Evolutionary conservation across 30 jellyfish, hydroid and myxozoan genomes (phyloP).

Genomic region (Phacellophora camtschatica): DNA sequence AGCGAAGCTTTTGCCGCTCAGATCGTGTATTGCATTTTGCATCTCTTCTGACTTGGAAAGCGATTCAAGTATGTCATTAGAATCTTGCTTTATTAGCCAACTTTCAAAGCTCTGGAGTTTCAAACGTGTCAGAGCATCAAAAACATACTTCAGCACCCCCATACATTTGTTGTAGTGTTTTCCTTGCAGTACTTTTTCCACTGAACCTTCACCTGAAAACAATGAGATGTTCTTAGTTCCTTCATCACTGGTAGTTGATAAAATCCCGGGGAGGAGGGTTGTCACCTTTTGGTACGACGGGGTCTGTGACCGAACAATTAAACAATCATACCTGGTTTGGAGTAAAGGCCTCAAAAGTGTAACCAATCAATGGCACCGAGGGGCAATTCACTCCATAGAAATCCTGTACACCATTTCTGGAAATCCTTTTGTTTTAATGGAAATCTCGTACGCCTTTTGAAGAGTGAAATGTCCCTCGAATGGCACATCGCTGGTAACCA

Average conservation of each 20-base stretch:
- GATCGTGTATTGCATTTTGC: not conserved
- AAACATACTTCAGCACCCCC: slow-evolving; percentile 34
- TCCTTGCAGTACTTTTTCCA: slow-evolving; percentile 37
- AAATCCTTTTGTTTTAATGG: no score
- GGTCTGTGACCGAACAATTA: not conserved
- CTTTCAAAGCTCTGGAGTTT: slow-evolving; percentile 21
- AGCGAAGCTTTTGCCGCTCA: not conserved
- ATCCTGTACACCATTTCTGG: no score
- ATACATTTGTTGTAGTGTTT: slow-evolving; percentile 44
- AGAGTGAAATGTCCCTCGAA: not conserved
- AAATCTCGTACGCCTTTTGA: no score
- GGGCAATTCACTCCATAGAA: no score
- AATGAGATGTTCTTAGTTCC: slow-evolving; percentile 8
- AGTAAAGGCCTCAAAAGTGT: not conserved
- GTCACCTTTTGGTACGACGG: not conserved
- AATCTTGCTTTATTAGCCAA: slow-evolving; percentile 23
- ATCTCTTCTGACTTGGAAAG: slow-evolving; percentile 9
- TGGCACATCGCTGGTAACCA: slow-evolving; percentile 23
- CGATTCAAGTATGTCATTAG: not conserved
- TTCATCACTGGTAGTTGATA: slow-evolving; percentile 13
- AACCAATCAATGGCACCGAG: slow-evolving; percentile 1
- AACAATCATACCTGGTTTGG: not conserved
- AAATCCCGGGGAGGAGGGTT: slow-evolving; percentile 20
- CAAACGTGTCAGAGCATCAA: slow-evolving; percentile 46
- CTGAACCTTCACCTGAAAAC: slow-evolving; percentile 36